These are phyloP conservation scores for Lasioglossum calceatum DNA, from an alignment of 2,888 invertebrate genomes.

Conservation along the genomic window DNA sequence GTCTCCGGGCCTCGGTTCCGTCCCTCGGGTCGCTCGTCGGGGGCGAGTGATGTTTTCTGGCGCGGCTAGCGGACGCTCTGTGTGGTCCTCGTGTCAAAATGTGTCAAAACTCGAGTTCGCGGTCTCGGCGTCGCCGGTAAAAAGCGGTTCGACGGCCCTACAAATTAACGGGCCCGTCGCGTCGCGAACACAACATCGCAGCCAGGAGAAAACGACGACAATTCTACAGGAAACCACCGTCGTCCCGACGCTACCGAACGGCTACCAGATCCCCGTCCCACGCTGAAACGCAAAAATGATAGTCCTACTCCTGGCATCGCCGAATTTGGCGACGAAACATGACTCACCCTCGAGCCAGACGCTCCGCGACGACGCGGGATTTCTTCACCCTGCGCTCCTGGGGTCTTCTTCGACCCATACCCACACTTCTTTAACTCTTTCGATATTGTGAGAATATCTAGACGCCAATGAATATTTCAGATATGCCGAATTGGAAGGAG, in stretches of 20 bases:
- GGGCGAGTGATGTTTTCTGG: slow-evolving; percentile 76
- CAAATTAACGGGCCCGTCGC: slow-evolving; percentile 77
- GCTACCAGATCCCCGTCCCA: not conserved
- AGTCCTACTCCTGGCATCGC: not conserved
- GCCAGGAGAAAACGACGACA: slow-evolving; percentile 16
- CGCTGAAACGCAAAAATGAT: not conserved
- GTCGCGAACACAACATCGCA: not conserved
- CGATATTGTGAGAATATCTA: not conserved
- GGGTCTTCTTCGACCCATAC: slow-evolving; percentile 4
- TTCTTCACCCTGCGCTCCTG: slow-evolving; percentile 1
- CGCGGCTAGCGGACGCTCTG: slow-evolving; percentile 75
- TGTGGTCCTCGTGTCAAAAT: slow-evolving; percentile 84
- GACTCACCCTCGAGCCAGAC: not conserved
- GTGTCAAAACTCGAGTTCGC: slow-evolving; percentile 83
- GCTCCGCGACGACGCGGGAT: not conserved
- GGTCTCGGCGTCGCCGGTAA: slow-evolving; percentile 70
- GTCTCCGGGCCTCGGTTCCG: slow-evolving; percentile 51
- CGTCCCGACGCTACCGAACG: not conserved
- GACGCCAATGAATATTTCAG: not conserved
- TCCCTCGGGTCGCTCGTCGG: slow-evolving; percentile 46
- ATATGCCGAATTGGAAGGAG: not conserved
- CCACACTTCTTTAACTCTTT: not conserved
- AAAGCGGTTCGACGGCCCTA: slow-evolving; percentile 77
- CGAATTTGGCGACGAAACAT: slow-evolving; percentile 5
- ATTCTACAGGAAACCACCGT: slow-evolving; percentile 32